Evolutionary conservation across 1,140 invertebrate genomes (phyloP), one percentile per base, ranked within the genome.

Genomic region (Archegozetes longisetosus): DNA sequence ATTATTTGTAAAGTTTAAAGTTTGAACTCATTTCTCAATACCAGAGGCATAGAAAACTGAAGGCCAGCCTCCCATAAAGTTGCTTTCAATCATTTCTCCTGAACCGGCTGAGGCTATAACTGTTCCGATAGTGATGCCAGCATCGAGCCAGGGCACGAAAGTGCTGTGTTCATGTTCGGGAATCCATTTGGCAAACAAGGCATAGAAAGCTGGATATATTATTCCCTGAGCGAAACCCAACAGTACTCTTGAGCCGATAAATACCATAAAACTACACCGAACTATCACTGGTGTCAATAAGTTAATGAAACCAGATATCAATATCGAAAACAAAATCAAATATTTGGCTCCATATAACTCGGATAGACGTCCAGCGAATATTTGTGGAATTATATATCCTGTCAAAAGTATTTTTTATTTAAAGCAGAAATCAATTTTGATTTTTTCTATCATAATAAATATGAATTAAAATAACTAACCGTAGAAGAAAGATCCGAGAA

Each of bases 401-500:
- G 14, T 24, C 14, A 28, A n/a, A 52, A 52, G 6, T 25, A 52
- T 9, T 52, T 52, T 52, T 24, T 6, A 25, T 25, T 6, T 6
- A 52, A 6, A 28, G n/a, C 4, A 52, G n/a, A 6, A 23, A 52
- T 24, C n/a, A 25, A 52, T 6, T 28, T 52, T n/a, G n/a, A n/a
- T n/a, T n/a, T n/a, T n/a, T n/a, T n/a, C n/a, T n/a, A n/a, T n/a
- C n/a, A n/a, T n/a, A n/a, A n/a, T n/a, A n/a, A n/a, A n/a, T n/a
- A n/a, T n/a, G n/a, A n/a, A n/a, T n/a, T n/a, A n/a, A n/a, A n/a
- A n/a, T n/a, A n/a, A n/a, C n/a, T n/a, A n/a, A n/a, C 87, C 87
- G 80, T 84, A 86, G 69, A 89, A 90, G 69, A 90, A 90, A n/a
- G 84, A 80, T 26, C 83, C 83, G 47, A 90, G 74, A 63, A 91